Base-by-base conservation (phyloP, 1,140 invertebrate genomes). In the Sinonovacula constricta region DNA sequence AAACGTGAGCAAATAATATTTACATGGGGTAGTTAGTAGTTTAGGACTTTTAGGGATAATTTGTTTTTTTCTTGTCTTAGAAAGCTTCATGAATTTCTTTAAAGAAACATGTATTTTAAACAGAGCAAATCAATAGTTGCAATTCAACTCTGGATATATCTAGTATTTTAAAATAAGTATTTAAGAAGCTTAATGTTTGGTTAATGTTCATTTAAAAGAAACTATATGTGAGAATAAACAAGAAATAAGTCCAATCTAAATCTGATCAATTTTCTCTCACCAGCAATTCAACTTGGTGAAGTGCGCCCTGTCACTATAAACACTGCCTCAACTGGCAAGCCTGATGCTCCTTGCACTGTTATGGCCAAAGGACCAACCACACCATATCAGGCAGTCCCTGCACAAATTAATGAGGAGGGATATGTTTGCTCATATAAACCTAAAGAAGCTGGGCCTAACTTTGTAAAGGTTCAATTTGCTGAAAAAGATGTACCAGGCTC, bases 1-100 rank as follows among this genome's bases (percentile, higher is more conserved):
- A 94, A 94, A 86, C 96, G 96, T 97, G 94, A 96, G 96, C 7
- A n/a, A n/a, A n/a, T n/a, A n/a, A n/a, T n/a, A n/a, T n/a, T n/a
- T n/a, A n/a, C n/a, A n/a, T n/a, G n/a, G n/a, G n/a, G n/a, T n/a
- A n/a, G n/a, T n/a, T n/a, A n/a, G n/a, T n/a, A n/a, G n/a, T n/a
- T n/a, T n/a, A n/a, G n/a, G n/a, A n/a, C n/a, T n/a, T n/a, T n/a
- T n/a, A n/a, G n/a, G n/a, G n/a, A n/a, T n/a, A n/a, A n/a, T n/a
- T n/a, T n/a, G n/a, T n/a, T n/a, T n/a, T n/a, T n/a, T n/a, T n/a
- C n/a, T n/a, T n/a, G n/a, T n/a, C n/a, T n/a, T n/a, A n/a, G n/a
- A n/a, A n/a, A n/a, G n/a, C n/a, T n/a, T n/a, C n/a, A n/a, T n/a
- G n/a, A n/a, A n/a, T n/a, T n/a, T n/a, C n/a, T n/a, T n/a, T n/a